These are phyloP conservation scores for Neoniphon sammara DNA, from an alignment of 2,797 vertebrate species.

Conservation along the genomic window DNA sequence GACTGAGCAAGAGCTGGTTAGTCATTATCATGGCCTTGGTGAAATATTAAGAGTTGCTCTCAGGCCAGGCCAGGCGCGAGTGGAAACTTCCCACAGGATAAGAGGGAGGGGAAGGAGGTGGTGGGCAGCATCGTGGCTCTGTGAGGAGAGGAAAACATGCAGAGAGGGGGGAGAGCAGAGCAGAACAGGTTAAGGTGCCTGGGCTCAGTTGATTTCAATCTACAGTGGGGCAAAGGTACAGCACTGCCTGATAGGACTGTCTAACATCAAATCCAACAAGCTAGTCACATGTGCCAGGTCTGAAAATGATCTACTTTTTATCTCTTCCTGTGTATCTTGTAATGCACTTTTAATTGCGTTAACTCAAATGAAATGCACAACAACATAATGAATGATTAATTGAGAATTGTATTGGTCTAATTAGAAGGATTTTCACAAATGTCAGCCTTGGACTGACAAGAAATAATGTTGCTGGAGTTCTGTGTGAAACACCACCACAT, in stretches of 20 bases:
- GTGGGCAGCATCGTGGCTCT: slow-evolving; percentile 16
- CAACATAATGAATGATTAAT: background rate
- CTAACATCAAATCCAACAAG: background rate
- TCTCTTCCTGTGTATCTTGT: slow-evolving; percentile 4
- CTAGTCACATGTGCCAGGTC: background rate
- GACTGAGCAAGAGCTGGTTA: slow-evolving; percentile 64
- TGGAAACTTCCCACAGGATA: slow-evolving; percentile 78
- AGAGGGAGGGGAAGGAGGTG: slow-evolving; percentile 9
- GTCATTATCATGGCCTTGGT: slow-evolving; percentile 75
- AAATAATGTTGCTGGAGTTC: background rate
- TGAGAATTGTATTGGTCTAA: too few species aligned
- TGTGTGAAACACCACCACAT: background rate
- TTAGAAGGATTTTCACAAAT: too few species aligned
- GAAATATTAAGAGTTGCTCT: slow-evolving; percentile 67
- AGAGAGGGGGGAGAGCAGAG: background rate
- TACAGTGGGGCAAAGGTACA: slow-evolving; percentile 26
- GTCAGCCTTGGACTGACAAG: too few species aligned
- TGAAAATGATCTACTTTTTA: background rate
- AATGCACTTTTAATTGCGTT: slow-evolving; percentile 3
- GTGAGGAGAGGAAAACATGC: background rate
- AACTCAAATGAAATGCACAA: background rate
- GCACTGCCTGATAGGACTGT: background rate
- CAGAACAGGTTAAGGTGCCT: slow-evolving; percentile 7
- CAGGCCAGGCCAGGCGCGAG: slow-evolving; percentile 39
- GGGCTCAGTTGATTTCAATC: slow-evolving; percentile 23